These are phyloP conservation scores for Sebastes melanostomus DNA, from an alignment of 2,797 vertebrate species.

Conservation along the genomic window DNA sequence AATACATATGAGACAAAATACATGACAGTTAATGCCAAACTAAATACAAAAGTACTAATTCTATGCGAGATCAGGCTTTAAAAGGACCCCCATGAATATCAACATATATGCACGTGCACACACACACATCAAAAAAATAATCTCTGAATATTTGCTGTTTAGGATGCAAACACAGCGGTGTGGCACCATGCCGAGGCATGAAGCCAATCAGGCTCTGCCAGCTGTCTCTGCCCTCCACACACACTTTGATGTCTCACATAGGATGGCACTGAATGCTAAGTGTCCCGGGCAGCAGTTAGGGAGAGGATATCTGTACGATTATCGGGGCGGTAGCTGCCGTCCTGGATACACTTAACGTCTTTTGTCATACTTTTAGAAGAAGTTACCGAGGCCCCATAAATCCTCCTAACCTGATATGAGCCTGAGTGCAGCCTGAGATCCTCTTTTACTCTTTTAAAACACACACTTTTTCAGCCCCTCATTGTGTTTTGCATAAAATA, in stretches of 20 bases:
- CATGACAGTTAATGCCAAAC: neutral
- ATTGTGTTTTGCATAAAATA: conserved; percentile 12
- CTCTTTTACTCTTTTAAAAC: neutral
- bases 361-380: conserved; percentile 29
- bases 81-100: neutral
- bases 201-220: conserved; percentile 66
- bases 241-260: conserved; percentile 72
- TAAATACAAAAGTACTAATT: neutral
- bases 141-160: conserved; percentile 41
- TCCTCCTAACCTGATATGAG: neutral
- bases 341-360: conserved; percentile 34
- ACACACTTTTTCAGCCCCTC: neutral
- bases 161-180: conserved; percentile 59
- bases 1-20: neutral
- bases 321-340: conserved; percentile 34
- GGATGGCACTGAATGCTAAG: conserved; percentile 71
- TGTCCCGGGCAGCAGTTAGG: conserved; percentile 46
- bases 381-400: neutral
- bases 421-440: neutral
- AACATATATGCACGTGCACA: neutral
- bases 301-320: conserved; percentile 51
- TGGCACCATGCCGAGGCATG: conserved; percentile 51
- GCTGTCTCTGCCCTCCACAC: conserved; percentile 71
- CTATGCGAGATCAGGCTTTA: neutral
- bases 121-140: neutral